Evolutionary conservation across 2,888 invertebrate genomes (phyloP), one percentile per base, ranked within the genome.

Genomic region (Drosophila aldrichi): DNA sequence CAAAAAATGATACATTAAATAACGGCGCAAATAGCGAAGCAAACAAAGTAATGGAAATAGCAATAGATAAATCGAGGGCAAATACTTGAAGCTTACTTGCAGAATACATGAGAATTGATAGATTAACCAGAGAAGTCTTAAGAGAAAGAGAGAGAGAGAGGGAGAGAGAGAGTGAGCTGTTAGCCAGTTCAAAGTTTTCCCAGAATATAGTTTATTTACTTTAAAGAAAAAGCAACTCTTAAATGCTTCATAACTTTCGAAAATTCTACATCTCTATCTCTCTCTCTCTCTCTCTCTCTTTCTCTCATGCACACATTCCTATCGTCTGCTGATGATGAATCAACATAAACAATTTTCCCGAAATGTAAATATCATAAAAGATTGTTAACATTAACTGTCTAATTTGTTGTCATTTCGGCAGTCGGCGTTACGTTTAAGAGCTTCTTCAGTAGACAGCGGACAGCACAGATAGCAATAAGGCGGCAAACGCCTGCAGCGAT

Each of bases 311-410:
- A 36, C 18, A 10, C 51, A 51, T 43, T 29, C 29, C 48, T 48
- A 25, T 32, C 59, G 44, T 18, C 55, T 18, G 58, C 59, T 36
- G 62, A 38, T 48, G 46, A 80, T 76, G 76, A 79, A 79, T 79
- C 67, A 79, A 70, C 74, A 74, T 72, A 63, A 87, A 81, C 76
- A 70, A 79, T 82, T 84, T 83, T 74, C 71, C 41, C 64, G 44
- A 63, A 73, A 84, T 79, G 82, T 85, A 82, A 85, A 85, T 82
- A 88, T 88, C 88, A 82, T 81, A 82, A 88, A 82, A 85, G 82
- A 87, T 76, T 88, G 86, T 87, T 87, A 87, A 74, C 88, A 86
- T 81, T 81, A 88, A 83, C 80, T 83, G 88, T 88, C 88, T 88
- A 83, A 87, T 87, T 87, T 86, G 88, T 88, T 86, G 88, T 83